A percentile compares a stretch with the other conserved stretches of the same genome.
phyloP scores from a whole-genome alignment of 2,888 invertebrate species.

The Germaria angustata region DNA sequence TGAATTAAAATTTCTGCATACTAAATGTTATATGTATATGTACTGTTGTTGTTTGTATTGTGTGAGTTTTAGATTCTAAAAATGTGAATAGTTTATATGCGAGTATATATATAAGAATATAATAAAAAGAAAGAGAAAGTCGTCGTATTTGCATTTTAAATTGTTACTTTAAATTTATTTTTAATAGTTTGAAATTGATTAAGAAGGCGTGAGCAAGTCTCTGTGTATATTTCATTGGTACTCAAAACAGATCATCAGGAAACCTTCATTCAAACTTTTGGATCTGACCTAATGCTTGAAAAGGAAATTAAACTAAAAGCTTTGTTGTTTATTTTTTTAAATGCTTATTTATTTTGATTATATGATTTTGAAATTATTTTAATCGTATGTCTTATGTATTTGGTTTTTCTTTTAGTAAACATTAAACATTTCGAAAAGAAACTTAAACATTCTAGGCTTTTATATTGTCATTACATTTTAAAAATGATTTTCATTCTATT shows the following conservation, averaged over 20 bases:
- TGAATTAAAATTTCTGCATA: not conserved
- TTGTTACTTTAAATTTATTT: too few relatives aligned
- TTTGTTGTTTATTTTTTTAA: slow-evolving; percentile 46
- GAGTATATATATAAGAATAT: too few relatives aligned
- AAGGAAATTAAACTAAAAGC: not conserved
- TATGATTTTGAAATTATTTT: slow-evolving; percentile 53
- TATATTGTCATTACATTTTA: slow-evolving; percentile 74
- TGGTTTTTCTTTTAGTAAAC: slow-evolving; percentile 30
- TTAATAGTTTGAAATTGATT: too few relatives aligned
- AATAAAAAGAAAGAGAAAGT: too few relatives aligned
- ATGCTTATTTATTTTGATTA: slow-evolving; percentile 66
- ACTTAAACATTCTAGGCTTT: slow-evolving; percentile 70
- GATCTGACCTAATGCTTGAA: too few relatives aligned
- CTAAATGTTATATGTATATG: slow-evolving; percentile 18
- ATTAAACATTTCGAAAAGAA: slow-evolving; percentile 58
- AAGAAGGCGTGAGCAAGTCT: too few relatives aligned
- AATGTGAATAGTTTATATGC: slow-evolving; percentile 2
- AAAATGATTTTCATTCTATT: slow-evolving; percentile 67
- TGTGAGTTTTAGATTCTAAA: slow-evolving; percentile 28
- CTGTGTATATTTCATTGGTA: too few relatives aligned
- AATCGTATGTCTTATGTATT: slow-evolving; percentile 28
- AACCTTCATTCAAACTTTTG: too few relatives aligned
- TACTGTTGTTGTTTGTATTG: slow-evolving; percentile 8
- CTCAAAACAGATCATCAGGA: too few relatives aligned
- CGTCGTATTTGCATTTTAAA: too few relatives aligned